phyloP scores from a whole-genome alignment of 2,113 vertebrate species.

The Chaetura pelagica region DNA sequence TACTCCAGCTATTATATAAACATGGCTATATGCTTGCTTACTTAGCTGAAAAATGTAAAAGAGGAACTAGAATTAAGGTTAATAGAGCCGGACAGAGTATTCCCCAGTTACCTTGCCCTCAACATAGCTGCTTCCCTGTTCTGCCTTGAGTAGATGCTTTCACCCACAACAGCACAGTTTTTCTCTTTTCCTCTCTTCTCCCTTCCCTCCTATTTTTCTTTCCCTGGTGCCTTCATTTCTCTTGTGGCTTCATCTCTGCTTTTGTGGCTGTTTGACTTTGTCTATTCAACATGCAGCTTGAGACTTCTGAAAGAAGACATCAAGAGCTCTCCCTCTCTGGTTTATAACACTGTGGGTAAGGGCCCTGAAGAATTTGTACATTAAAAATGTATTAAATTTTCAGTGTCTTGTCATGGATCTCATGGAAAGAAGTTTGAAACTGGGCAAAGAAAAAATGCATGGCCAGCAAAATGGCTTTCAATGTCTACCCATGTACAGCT shows the following conservation, averaged over 20 bases:
- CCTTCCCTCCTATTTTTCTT: background rate
- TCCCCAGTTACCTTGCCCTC: slow-evolving; percentile 1
- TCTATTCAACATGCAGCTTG: background rate
- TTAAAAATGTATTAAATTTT: background rate
- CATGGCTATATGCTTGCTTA: slow-evolving; percentile 53
- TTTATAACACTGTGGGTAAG: fast-evolving
- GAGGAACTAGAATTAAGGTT: slow-evolving; percentile 57
- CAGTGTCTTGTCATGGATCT: background rate
- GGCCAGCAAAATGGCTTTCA: background rate
- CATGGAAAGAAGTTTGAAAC: background rate
- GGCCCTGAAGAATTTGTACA: background rate
- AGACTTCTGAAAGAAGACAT: background rate
- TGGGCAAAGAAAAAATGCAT: background rate
- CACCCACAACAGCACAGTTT: background rate
- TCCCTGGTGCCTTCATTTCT: background rate
- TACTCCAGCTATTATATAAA: slow-evolving; percentile 61
- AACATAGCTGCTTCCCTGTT: background rate
- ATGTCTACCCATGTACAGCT: background rate
- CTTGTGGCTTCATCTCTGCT: background rate
- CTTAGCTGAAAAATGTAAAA: slow-evolving; percentile 60
- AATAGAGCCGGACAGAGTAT: slow-evolving; percentile 30
- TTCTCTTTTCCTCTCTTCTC: background rate
- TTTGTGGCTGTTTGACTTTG: background rate
- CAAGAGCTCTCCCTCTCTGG: background rate
- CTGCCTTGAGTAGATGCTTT: background rate